Evolutionary conservation across 2,888 invertebrate genomes (phyloP).

Genomic region (Calliphora vomitoria): DNA sequence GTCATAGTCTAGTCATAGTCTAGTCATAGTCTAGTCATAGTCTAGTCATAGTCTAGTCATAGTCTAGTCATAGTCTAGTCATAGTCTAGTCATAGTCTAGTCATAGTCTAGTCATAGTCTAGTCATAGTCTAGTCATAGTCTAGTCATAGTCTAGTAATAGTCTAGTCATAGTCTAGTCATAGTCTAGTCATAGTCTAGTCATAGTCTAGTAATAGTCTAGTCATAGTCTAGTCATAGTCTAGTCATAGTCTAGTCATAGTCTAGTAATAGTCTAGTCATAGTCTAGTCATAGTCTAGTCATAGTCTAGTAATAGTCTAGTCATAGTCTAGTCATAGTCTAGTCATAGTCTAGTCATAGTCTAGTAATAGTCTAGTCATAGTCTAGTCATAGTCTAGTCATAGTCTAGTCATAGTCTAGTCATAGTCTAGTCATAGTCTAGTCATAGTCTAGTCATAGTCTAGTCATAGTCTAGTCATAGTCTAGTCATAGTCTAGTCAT

Average conservation of each 20-base stretch:
- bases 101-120: slow-evolving; percentile 1
- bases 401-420: background rate
- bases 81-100: background rate
- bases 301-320: background rate
- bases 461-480: no score
- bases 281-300: background rate
- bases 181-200: slow-evolving; percentile 2
- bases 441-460: background rate
- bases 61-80: slow-evolving; percentile 8
- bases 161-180: slow-evolving; percentile 10
- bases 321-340: slow-evolving; percentile 4
- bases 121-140: slow-evolving; percentile 7
- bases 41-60: slow-evolving; percentile 5
- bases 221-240: background rate
- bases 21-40: slow-evolving; percentile 5
- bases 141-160: slow-evolving; percentile 1
- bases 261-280: background rate
- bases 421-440: background rate
- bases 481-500: background rate
- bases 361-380: background rate
- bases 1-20: background rate
- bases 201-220: background rate
- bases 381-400: slow-evolving; percentile 10
- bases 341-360: slow-evolving; percentile 1
- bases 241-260: background rate